Evolutionary conservation across 2,888 invertebrate species (phyloP), one percentile per base, ranked within the genome.

Genomic region (Cheilosia vernalis): DNA sequence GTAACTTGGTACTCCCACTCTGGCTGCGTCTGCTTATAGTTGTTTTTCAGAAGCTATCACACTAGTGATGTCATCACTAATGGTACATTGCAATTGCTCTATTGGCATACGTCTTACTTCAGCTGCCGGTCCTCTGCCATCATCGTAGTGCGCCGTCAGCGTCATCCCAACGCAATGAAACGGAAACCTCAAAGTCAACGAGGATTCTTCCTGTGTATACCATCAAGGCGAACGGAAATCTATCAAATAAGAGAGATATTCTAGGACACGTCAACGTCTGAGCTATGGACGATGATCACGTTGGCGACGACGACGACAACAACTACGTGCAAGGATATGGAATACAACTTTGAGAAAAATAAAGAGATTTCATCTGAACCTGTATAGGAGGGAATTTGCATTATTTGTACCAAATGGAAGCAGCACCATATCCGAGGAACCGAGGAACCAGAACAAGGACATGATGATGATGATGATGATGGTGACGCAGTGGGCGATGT

Each of bases 131-230:
- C 51, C 58, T 53, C 37, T 58, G 58, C 79, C 72, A 66, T 60
- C 21, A 21, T 51, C 10, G 17, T 10, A 24, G 64, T 51, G 51
- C 44, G 19, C 55, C 55, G 70, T 70, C 49, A 69, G 70, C 70
- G 49, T 70, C 60, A 70, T 60, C 47, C 49, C 58, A 51, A 60
- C 24, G 58, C 70, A 70, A 60, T 70, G 60, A 60, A 80, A 74
- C 64, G 69, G 64, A 80, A 84, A 80, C 84, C 84, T 84, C 84
- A 84, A 80, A 84, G 84, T 84, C 84, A 84, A 83, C 80, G 74
- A 80, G 80, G 74, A 74, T 53, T 84, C 80, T 84, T 84, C 74
- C 74, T 74, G 84, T 84, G 84, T 74, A 30, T 9, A 79, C 44
- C 69, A 80, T 80, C 80, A 80, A 84, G 63, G 74, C 79, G 58